Evolutionary conservation across 2,888 invertebrate species (phyloP).

Genomic region (Eilema caniola): DNA sequence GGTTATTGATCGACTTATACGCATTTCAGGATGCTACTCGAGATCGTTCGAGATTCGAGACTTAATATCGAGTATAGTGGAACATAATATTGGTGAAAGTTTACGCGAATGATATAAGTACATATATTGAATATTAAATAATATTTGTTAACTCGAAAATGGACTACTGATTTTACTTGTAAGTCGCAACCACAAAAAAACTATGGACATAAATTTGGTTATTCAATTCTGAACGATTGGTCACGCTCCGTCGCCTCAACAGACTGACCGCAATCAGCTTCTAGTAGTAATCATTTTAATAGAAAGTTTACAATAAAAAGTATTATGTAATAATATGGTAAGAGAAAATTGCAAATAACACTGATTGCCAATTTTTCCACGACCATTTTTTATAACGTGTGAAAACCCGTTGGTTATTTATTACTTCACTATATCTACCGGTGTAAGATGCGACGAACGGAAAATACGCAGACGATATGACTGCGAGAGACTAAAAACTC

Average conservation of each 20-base stretch:
- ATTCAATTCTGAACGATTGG: conserved; percentile 5
- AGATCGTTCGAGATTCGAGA: neutral
- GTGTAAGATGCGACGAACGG: too few species aligned
- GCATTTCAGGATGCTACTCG: neutral
- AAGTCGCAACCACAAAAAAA: too few species aligned
- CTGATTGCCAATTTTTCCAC: neutral
- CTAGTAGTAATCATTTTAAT: neutral
- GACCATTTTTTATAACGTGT: neutral
- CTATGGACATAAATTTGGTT: neutral
- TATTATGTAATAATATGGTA: neutral
- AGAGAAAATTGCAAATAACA: neutral
- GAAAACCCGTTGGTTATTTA: too few species aligned
- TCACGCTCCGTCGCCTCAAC: neutral
- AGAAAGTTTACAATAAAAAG: conserved; percentile 7
- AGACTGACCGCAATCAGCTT: neutral
- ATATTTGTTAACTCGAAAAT: too few species aligned
- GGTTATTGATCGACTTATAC: conserved; percentile 7
- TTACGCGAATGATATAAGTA: neutral
- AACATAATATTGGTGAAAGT: neutral
- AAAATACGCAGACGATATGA: too few species aligned
- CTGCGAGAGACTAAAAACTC: too few species aligned
- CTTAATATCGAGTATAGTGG: too few species aligned
- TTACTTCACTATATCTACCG: too few species aligned
- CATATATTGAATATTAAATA: too few species aligned
- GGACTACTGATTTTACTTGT: too few species aligned